Percentiles rank a stretch among this genome's conserved stretches.
These are phyloP conservation scores for Romanogobio albipinnatus DNA, from an alignment of 2,113 vertebrate genomes.

Conservation along the genomic window DNA sequence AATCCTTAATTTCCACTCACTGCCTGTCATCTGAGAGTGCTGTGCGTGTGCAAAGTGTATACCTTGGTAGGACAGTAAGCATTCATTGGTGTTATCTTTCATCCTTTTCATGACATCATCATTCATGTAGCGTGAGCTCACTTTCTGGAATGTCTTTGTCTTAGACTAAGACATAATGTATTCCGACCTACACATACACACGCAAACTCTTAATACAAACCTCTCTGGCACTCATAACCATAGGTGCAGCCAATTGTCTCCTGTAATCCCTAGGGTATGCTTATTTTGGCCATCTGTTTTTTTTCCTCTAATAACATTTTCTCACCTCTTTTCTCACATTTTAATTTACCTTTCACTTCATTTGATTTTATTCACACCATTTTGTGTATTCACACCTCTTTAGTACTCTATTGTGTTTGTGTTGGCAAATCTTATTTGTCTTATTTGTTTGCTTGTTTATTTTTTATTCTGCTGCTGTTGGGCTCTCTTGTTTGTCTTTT, in stretches of 20 bases:
- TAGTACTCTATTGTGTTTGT: conserved; percentile 53
- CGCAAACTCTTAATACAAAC: conserved; percentile 46
- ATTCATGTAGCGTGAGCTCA: conserved; percentile 35
- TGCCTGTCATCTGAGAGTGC: conserved; percentile 73
- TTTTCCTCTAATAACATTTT: conserved; percentile 71
- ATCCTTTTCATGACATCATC: conserved; percentile 65
- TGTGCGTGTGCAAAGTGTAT: conserved; percentile 42
- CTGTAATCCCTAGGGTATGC: conserved; percentile 69
- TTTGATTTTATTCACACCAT: conserved; percentile 54
- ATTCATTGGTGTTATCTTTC: conserved; percentile 61
- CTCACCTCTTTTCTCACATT: conserved; percentile 67
- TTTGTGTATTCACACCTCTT: conserved; percentile 54
- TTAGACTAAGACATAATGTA: conserved; percentile 31
- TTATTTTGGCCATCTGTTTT: conserved; percentile 79
- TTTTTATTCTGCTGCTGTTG: background rate
- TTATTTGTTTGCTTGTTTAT: background rate
- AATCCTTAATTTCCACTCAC: conserved; percentile 77
- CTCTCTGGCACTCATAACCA: conserved; percentile 66
- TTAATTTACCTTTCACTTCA: conserved; percentile 49
- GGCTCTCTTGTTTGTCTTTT: background rate
- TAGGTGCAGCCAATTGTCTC: conserved; percentile 76
- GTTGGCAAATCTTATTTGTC: background rate
- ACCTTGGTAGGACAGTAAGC: conserved; percentile 50
- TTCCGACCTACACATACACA: conserved; percentile 55
- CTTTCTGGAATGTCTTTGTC: conserved; percentile 37